A percentile compares a stretch with the other conserved stretches of the same genome.
phyloP scores from a whole-genome alignment of 2,113 vertebrate genomes.

The Oxyura jamaicensis region DNA sequence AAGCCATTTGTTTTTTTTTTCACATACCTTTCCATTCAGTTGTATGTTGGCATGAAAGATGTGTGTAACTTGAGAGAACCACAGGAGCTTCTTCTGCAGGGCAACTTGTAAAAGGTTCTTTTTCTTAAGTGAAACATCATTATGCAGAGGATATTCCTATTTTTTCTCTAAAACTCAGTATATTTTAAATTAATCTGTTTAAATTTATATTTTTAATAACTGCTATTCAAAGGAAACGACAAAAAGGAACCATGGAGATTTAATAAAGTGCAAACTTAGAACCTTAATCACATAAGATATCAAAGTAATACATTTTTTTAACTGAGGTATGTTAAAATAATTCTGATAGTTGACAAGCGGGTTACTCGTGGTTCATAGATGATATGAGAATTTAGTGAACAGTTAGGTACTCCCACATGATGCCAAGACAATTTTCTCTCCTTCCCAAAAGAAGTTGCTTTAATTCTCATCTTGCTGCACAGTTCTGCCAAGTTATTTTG shows the following conservation, averaged over 20 bases:
- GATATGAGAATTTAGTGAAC: neutral
- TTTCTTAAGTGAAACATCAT: neutral
- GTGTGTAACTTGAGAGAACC: neutral
- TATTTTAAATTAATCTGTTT: conserved; percentile 19
- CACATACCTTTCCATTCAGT: neutral
- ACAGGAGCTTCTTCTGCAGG: neutral
- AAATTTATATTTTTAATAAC: neutral
- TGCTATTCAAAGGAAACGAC: neutral
- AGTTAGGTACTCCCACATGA: neutral
- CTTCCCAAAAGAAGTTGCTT: neutral
- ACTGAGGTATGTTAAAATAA: conserved; percentile 8
- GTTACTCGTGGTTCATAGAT: neutral
- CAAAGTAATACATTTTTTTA: conserved; percentile 27
- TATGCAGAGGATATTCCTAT: neutral
- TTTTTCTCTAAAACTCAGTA: neutral
- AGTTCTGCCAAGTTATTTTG: neutral
- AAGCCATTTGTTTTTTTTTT: neutral
- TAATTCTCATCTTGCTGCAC: neutral
- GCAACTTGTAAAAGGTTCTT: neutral
- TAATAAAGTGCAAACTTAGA: conserved; percentile 45
- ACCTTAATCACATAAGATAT: conserved; percentile 33
- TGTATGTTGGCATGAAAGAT: neutral
- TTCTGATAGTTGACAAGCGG: conserved; percentile 11
- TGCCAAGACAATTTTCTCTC: neutral
- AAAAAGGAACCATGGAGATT: neutral